Conservation (phyloP, 2,797 vertebrate genomes). For the Poecilia wingei region DNA sequence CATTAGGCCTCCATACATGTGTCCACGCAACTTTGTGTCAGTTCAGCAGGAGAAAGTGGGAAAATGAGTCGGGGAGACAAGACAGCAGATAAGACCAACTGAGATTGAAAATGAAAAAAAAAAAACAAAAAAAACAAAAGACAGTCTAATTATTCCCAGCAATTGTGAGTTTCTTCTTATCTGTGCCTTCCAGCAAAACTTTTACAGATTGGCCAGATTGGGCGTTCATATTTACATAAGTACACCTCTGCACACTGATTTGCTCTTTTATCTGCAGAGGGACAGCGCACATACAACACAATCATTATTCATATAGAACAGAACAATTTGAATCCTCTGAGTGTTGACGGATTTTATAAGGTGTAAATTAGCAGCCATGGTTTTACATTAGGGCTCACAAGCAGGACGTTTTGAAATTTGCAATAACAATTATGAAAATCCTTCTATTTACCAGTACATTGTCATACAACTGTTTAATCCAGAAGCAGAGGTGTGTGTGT, state of each 20-base stretch:
- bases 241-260: conserved; percentile 23
- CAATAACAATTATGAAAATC: not conserved
- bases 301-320: conserved; percentile 21
- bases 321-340: conserved; percentile 20
- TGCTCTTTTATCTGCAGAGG: conserved; percentile 26
- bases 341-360: conserved; percentile 18
- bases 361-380: not conserved
- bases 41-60: conserved; percentile 29
- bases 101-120: conserved; percentile 22
- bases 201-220: conserved; percentile 23
- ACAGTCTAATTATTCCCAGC: conserved; percentile 42
- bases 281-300: conserved; percentile 8
- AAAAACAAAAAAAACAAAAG: conserved; percentile 14
- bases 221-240: conserved; percentile 35
- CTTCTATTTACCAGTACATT: conserved; percentile 4
- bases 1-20: conserved; percentile 39
- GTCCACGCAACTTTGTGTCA: conserved; percentile 7
- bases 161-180: conserved; percentile 42
- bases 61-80: conserved; percentile 36
- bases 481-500: not conserved
- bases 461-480: not conserved
- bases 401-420: conserved; percentile 11
- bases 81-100: conserved; percentile 26
- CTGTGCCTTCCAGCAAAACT: conserved; percentile 53
- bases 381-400: conserved; percentile 13